These are phyloP conservation scores for Lethenteron reissneri DNA, from an alignment of 2,113 vertebrate genomes.

Conservation along the genomic window DNA sequence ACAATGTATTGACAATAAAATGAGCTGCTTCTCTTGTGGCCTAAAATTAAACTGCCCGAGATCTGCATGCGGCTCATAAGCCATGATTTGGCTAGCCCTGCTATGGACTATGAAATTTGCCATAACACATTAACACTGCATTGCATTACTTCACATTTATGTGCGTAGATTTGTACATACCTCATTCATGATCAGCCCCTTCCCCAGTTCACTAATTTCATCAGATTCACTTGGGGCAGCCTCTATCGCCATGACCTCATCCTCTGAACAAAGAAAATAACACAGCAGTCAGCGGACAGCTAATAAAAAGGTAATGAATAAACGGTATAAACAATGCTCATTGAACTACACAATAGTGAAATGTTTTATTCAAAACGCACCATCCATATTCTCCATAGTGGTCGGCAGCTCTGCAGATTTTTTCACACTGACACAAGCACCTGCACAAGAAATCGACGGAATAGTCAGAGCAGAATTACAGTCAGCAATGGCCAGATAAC, in stretches of 20 bases:
- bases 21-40: too few species aligned
- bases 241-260: conserved; percentile 63
- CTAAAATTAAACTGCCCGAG: too few species aligned
- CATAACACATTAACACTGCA: too few species aligned
- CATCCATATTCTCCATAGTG: conserved; percentile 45
- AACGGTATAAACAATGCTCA: conserved; percentile 3
- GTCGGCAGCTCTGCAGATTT: conserved; percentile 39
- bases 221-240: conserved; percentile 21
- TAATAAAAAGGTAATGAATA: not conserved
- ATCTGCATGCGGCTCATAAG: too few species aligned
- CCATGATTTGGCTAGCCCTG: too few species aligned
- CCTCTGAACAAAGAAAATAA: conserved; percentile 29
- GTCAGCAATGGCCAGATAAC: too few species aligned
- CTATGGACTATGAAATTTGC: too few species aligned
- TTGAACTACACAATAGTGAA: not conserved
- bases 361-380: conserved; percentile 21
- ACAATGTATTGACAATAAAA: too few species aligned
- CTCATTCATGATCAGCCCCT: conserved; percentile 62
- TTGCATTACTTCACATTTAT: too few species aligned
- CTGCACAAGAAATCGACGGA: conserved; percentile 24
- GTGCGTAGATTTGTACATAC: conserved; percentile 18
- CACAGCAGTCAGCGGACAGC: conserved; percentile 1
- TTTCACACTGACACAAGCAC: conserved; percentile 51
- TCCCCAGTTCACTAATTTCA: conserved; percentile 71
- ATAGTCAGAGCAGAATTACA: too few species aligned